These are phyloP conservation scores for Seriola dumerili DNA, from an alignment of 2,113 vertebrate genomes.

Conservation along the genomic window DNA sequence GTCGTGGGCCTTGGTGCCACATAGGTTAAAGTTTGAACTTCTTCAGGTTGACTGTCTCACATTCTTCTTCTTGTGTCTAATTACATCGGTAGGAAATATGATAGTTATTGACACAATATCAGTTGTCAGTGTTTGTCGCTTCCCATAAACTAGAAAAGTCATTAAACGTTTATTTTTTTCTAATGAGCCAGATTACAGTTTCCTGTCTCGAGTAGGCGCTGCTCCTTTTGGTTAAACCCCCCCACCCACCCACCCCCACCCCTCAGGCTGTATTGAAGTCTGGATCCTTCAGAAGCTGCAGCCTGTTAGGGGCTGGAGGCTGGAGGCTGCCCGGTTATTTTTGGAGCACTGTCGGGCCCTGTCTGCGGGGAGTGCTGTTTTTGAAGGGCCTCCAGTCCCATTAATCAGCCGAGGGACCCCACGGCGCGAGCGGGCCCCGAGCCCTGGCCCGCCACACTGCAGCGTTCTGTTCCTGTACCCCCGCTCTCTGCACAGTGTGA, in stretches of 20 bases:
- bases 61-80: not conserved
- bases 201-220: constrained; percentile 57
- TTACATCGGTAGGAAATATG: constrained; percentile 26
- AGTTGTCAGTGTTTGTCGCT: constrained; percentile 58
- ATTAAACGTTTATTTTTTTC: constrained; percentile 59
- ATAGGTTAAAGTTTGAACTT: not conserved
- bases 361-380: constrained; percentile 86
- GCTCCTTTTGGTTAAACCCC: constrained; percentile 39
- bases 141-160: constrained; percentile 47
- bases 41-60: too few relatives aligned
- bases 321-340: constrained; percentile 83
- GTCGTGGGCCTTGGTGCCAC: not conserved
- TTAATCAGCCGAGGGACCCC: constrained; percentile 92
- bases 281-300: constrained; percentile 74
- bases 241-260: not conserved
- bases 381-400: constrained; percentile 90
- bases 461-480: constrained; percentile 86
- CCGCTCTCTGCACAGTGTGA: constrained; percentile 90
- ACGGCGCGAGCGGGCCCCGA: constrained; percentile 84
- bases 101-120: constrained; percentile 31
- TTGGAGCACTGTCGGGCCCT: constrained; percentile 81
- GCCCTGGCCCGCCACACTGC: constrained; percentile 86
- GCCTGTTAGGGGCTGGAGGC: constrained; percentile 67
- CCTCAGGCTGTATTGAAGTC: constrained; percentile 56
- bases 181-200: constrained; percentile 71